Evolutionary conservation across 2,888 invertebrate species (phyloP), one percentile per base, ranked within the genome.

Genomic region (Gryllus longicercus): DNA sequence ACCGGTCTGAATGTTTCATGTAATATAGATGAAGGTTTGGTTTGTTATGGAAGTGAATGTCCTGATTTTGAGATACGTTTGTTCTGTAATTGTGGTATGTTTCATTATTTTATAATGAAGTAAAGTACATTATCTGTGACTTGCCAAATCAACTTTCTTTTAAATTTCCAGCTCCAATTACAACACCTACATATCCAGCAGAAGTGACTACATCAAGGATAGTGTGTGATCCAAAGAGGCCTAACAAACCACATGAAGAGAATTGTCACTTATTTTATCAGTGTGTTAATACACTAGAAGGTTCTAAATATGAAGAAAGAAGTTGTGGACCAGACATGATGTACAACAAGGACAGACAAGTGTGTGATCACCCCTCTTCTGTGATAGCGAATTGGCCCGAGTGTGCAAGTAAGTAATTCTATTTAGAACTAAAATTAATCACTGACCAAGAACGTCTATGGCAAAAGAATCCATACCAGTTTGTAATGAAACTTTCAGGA

Each of bases 1-100:
- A 93, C 93, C 14, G 93, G 93, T 0, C 90, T 95, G 79, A 91
- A 94, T 85, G 94, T 93, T 0, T 92, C 92, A 83, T 96, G 96
- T 85, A 92, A 92, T 83, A 85, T 95, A 81, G 25, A 80, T 51
- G 91, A 93, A 83, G 88, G 89, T 18, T 96, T 96, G 0, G 88
- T 96, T 0, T 86, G 91, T 10, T 96, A 96, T 85, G 87, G 86
- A 80, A 87, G 88, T 4, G 83, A 84, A 2, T 96, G 96, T 84
- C 90, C 92, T 2, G 96, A 96, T 88, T 96, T 96, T 85, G 96
- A 96, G 87, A 90, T 82, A 23, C 80, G 94, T 51, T 93, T 95
- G 2, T 89, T 91, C 75, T 96, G 96, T 85, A 86, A 89, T 80
- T 94, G 94, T 85, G 87, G 85, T 85, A 50, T 38, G 78, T 75